phyloP scores from a whole-genome alignment of 2,797 vertebrate species.

The Diglossa cyanea region DNA sequence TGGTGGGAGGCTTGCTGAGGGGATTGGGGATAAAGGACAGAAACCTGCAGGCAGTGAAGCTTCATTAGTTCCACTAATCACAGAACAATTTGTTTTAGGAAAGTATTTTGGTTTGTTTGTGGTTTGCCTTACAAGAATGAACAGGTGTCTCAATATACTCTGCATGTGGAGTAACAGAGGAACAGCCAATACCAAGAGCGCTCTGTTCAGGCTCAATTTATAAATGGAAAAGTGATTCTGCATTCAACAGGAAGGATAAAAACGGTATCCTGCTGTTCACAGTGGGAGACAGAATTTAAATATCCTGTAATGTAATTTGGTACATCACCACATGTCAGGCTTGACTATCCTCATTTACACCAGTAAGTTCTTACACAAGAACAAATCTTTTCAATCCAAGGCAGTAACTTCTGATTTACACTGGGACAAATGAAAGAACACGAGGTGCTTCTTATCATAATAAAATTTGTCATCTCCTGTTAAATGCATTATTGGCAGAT shows the following conservation, averaged over 20 bases:
- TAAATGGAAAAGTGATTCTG: constrained; percentile 59
- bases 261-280: constrained; percentile 68
- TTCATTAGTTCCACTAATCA: constrained; percentile 38
- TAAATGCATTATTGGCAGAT: constrained; percentile 41
- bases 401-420: constrained; percentile 14
- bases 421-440: background rate
- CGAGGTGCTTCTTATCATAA: background rate
- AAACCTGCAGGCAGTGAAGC: background rate
- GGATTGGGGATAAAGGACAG: background rate
- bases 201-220: constrained; percentile 44
- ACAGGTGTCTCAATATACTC: constrained; percentile 37
- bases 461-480: constrained; percentile 10
- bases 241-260: constrained; percentile 67
- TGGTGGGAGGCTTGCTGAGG: background rate
- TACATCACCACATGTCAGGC: constrained; percentile 59
- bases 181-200: constrained; percentile 4
- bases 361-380: constrained; percentile 15
- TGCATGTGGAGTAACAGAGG: background rate
- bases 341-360: constrained; percentile 54
- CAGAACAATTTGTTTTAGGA: constrained; percentile 7
- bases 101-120: constrained; percentile 19
- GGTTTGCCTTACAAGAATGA: constrained; percentile 29
- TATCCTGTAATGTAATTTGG: constrained; percentile 68
- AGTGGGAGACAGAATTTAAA: constrained; percentile 70
- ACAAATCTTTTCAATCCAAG: background rate